These are phyloP conservation scores for Leptodactylus fuscus DNA, from an alignment of 2,113 vertebrate genomes.

Conservation along the genomic window DNA sequence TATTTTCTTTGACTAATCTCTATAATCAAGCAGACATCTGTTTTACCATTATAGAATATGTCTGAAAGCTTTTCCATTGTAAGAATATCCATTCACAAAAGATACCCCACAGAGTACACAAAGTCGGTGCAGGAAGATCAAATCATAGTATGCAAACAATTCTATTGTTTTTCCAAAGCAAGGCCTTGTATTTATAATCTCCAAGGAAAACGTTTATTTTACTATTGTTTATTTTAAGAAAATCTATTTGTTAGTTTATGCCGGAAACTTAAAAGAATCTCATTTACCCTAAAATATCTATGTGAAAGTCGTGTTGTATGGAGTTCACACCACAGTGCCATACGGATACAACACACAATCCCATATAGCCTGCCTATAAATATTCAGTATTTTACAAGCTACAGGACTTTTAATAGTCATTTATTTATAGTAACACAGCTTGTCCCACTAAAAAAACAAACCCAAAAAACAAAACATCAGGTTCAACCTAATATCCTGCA, in stretches of 20 bases:
- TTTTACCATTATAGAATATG: conserved; percentile 5
- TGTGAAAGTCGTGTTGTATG: background rate
- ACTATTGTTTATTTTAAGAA: conserved; percentile 33
- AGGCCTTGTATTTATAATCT: background rate
- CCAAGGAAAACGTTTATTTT: conserved; percentile 25
- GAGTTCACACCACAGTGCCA: background rate
- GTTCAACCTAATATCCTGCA: background rate
- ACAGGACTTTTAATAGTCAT: background rate
- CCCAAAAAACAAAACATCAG: too few relatives aligned
- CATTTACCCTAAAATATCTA: background rate
- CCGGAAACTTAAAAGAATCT: conserved; percentile 1
- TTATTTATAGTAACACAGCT: too few relatives aligned
- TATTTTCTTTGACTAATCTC: background rate
- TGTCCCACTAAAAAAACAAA: too few relatives aligned
- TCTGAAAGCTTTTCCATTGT: conserved; percentile 32
- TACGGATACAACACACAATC: background rate
- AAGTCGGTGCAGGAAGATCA: conserved; percentile 3
- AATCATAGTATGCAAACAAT: conserved; percentile 19
- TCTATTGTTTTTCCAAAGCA: conserved; percentile 20
- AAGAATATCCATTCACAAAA: conserved; percentile 25
- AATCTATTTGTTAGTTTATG: background rate
- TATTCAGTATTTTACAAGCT: background rate
- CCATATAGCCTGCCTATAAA: background rate
- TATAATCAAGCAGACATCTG: conserved; percentile 28
- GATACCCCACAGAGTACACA: conserved; percentile 18